These are phyloP conservation scores for Tetropium fuscum DNA, from an alignment of 2,888 invertebrate genomes.

Conservation along the genomic window DNA sequence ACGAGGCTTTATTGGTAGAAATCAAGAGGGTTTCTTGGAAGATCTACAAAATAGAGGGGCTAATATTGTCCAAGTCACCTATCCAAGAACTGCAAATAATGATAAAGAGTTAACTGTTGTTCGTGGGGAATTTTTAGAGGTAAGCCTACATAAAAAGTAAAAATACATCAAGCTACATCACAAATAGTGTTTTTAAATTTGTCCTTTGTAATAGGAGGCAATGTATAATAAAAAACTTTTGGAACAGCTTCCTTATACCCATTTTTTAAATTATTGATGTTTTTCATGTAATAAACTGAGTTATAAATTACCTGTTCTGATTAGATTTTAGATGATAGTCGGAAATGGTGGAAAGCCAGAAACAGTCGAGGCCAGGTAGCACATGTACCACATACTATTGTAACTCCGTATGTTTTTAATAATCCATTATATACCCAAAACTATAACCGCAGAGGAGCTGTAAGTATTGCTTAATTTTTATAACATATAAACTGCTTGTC, in stretches of 20 bases:
- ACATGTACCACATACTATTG: conserved; percentile 98
- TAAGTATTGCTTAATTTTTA: conserved; percentile 38
- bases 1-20: conserved; percentile 60
- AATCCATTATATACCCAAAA: conserved; percentile 76
- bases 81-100: conserved; percentile 97
- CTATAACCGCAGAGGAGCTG: conserved; percentile 59
- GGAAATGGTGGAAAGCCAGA: conserved; percentile 98
- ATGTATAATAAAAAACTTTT: too few relatives aligned
- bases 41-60: conserved; percentile 79
- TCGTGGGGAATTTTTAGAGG: conserved; percentile 96
- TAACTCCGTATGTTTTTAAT: conserved; percentile 80
- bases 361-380: conserved; percentile 89
- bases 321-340: conserved; percentile 93
- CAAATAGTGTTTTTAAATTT: too few relatives aligned
- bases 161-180: too few relatives aligned
- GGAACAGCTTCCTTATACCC: too few relatives aligned
- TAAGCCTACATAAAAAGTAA: conserved; percentile 58
- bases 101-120: conserved; percentile 97
- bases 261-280: too few relatives aligned
- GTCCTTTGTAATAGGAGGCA: too few relatives aligned
- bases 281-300: too few relatives aligned
- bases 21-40: conserved; percentile 77
- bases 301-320: conserved; percentile 30
- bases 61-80: conserved; percentile 91
- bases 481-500: too few relatives aligned